A percentile compares a stretch with the other conserved stretches of the same genome.
These are phyloP conservation scores for Prolemur simus DNA, from an alignment of 2,113 vertebrate genomes.

Conservation along the genomic window DNA sequence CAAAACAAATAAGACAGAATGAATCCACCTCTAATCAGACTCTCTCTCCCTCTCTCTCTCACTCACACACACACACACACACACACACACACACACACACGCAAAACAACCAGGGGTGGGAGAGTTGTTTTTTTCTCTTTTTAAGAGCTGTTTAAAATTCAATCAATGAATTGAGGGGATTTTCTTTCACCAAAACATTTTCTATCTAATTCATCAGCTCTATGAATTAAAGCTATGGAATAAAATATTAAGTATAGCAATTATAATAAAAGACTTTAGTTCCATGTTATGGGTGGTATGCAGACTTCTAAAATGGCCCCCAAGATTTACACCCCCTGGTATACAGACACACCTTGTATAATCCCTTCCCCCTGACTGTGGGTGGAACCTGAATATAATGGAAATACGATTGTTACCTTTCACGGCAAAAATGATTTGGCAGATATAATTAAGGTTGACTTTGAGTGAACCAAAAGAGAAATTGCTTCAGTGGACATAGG, in stretches of 20 bases:
- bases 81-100: no score
- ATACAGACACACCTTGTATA: no score
- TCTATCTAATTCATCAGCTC: neutral
- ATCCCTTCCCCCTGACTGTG: neutral
- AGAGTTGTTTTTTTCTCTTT: neutral
- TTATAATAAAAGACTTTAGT: neutral
- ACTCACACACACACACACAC: no score
- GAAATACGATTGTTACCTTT: neutral
- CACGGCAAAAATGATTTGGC: neutral
- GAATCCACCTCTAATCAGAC: neutral
- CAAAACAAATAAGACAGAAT: neutral
- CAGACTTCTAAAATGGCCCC: neutral
- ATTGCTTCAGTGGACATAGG: neutral
- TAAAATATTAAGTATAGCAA: neutral
- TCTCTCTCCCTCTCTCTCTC: neutral
- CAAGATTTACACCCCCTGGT: neutral
- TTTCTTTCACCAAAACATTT: constrained; percentile 7
- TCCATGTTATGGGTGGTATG: neutral
- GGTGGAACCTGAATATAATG: neutral
- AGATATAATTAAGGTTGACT: neutral
- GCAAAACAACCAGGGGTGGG: neutral
- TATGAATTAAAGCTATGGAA: neutral
- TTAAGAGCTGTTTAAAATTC: neutral
- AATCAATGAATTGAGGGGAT: neutral
- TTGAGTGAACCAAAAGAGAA: neutral